Percentiles rank a stretch among this genome's conserved stretches.
Evolutionary conservation across 92 coral and sea anemone genomes (phyloP).

Genomic region (Paramuricea clavata): DNA sequence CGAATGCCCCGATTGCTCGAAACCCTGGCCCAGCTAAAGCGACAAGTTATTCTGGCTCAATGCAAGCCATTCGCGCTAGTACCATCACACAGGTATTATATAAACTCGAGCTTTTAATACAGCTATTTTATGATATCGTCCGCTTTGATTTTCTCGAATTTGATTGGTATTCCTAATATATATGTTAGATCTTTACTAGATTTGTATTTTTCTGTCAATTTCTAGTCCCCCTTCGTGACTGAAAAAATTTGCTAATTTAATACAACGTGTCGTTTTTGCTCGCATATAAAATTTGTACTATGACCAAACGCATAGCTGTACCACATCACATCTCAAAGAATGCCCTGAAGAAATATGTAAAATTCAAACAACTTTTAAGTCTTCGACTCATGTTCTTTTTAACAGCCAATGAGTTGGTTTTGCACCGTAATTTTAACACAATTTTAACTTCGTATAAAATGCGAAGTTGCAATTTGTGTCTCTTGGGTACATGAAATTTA

Average conservation of each 20-base stretch:
- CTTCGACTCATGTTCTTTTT: background rate
- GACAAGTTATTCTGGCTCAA: conserved; percentile 62
- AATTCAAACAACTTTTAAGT: background rate
- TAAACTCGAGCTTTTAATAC: too few relatives aligned
- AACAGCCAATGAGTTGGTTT: background rate
- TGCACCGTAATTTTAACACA: background rate
- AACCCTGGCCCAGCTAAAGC: conserved; percentile 71
- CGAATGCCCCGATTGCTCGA: conserved; percentile 68
- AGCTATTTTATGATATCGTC: too few relatives aligned
- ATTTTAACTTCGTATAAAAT: background rate
- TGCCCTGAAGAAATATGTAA: background rate
- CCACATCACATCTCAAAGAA: background rate
- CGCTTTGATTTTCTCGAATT: too few relatives aligned
- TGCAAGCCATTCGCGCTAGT: conserved; percentile 82
- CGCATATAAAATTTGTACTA: background rate
- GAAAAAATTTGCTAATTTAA: background rate
- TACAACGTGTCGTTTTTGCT: conserved; percentile 19
- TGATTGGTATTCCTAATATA: background rate
- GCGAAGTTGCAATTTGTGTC: conserved; percentile 4
- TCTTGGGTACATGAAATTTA: background rate
- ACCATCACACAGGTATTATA: conserved; percentile 87
- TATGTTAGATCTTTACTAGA: background rate
- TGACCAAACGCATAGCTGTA: background rate
- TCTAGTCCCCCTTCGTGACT: background rate
- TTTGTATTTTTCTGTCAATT: background rate